These are phyloP conservation scores for Choristoneura fumiferana DNA, from an alignment of 1,140 invertebrate species.

Conservation along the genomic window DNA sequence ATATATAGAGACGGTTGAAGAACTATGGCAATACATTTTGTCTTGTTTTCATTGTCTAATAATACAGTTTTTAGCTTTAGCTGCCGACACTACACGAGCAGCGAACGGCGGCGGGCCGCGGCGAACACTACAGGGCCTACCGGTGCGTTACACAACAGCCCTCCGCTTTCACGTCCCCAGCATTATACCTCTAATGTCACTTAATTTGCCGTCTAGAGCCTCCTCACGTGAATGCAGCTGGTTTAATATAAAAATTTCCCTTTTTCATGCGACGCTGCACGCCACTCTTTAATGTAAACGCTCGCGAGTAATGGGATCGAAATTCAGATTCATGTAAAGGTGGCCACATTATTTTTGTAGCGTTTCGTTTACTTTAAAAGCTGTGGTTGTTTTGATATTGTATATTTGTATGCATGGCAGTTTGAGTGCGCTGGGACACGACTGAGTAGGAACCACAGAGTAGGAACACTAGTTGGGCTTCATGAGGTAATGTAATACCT, in stretches of 20 bases:
- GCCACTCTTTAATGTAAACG: slow-evolving; percentile 72
- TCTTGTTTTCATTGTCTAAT: no score
- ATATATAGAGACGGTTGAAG: no score
- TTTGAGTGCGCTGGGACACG: no score
- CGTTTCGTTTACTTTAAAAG: not conserved
- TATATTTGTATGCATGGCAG: no score
- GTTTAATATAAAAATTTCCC: slow-evolving; percentile 73
- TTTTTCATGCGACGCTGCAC: slow-evolving; percentile 57
- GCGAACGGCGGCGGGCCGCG: not conserved
- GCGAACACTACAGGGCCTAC: slow-evolving; percentile 48
- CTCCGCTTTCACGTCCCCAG: slow-evolving; percentile 67
- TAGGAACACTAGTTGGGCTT: no score
- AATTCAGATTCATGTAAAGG: not conserved
- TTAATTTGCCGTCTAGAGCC: slow-evolving; percentile 75
- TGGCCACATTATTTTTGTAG: slow-evolving; percentile 3
- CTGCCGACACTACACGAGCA: no score
- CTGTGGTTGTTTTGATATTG: no score
- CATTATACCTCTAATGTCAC: slow-evolving; percentile 77
- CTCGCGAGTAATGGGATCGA: slow-evolving; percentile 68
- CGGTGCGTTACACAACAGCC: slow-evolving; percentile 57
- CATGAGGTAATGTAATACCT: no score
- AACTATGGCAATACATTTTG: no score
- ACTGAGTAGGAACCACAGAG: no score
- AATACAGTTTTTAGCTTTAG: no score
- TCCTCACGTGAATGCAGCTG: slow-evolving; percentile 72